These are phyloP conservation scores for Lophius piscatorius DNA, from an alignment of 2,113 vertebrate genomes.

Conservation along the genomic window DNA sequence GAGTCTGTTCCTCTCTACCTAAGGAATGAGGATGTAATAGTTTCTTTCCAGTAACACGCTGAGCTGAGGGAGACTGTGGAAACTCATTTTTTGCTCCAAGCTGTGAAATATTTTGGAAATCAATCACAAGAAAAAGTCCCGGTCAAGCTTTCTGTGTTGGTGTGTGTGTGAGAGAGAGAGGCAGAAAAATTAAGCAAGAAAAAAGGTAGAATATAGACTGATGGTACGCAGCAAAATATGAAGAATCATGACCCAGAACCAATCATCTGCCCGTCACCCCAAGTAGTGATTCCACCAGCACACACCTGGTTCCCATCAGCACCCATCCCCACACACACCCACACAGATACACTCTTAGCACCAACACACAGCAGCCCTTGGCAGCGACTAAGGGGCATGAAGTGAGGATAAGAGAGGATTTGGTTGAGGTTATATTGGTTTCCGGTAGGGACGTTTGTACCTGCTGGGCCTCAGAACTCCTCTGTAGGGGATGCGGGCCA, in stretches of 20 bases:
- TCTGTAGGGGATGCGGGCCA: slow-evolving; percentile 96
- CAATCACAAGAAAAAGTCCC: slow-evolving; percentile 12
- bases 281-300: slow-evolving; percentile 31
- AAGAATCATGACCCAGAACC: slow-evolving; percentile 57
- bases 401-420: slow-evolving; percentile 68
- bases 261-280: slow-evolving; percentile 41
- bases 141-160: slow-evolving; percentile 8
- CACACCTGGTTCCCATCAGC: slow-evolving; percentile 10
- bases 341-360: slow-evolving; percentile 47
- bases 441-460: slow-evolving; percentile 83
- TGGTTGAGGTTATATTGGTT: slow-evolving; percentile 54
- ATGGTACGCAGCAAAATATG: slow-evolving; percentile 21
- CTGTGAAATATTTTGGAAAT: slow-evolving; percentile 50
- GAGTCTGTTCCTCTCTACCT: slow-evolving; percentile 42
- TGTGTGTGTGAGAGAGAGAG: slow-evolving; percentile 15
- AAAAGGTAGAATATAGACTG: slow-evolving; percentile 24
- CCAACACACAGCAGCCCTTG: slow-evolving; percentile 49
- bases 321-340: slow-evolving; percentile 21
- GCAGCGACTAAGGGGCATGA: slow-evolving; percentile 36
- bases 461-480: slow-evolving; percentile 97
- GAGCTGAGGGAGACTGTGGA: slow-evolving; percentile 37
- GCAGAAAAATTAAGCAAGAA: slow-evolving; percentile 33
- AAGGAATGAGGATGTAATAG: slow-evolving; percentile 44
- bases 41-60: slow-evolving; percentile 45
- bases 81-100: slow-evolving; percentile 43